Conservation (phyloP, 2,888 invertebrate genomes). For the Chrysolina oricalcia region DNA sequence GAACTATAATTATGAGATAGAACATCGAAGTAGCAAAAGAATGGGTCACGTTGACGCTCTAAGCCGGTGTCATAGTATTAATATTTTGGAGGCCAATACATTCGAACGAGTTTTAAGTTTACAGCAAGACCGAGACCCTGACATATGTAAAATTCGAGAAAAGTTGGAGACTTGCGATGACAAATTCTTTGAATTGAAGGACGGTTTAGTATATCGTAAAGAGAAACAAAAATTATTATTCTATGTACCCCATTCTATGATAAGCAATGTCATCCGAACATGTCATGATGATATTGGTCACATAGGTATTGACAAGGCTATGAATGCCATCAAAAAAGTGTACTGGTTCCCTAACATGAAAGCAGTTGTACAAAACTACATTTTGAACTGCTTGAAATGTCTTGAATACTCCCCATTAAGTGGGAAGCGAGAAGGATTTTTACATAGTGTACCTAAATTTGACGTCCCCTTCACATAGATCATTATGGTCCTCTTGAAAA, state of each 20-base stretch:
- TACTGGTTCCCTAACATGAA: slow-evolving; percentile 29
- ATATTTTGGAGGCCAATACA: slow-evolving; percentile 51
- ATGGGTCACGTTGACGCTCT: too few relatives aligned
- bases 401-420: not conserved
- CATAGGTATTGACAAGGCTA: slow-evolving; percentile 31
- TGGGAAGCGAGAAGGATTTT: not conserved
- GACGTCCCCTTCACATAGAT: slow-evolving; percentile 8
- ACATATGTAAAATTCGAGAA: slow-evolving; percentile 34
- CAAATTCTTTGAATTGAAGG: slow-evolving; percentile 32
- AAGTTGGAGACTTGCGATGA: slow-evolving; percentile 16
- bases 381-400: slow-evolving; percentile 33
- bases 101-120: slow-evolving; percentile 56
- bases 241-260: slow-evolving; percentile 37
- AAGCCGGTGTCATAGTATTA: slow-evolving; percentile 53
- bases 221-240: slow-evolving; percentile 34
- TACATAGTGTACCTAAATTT: slow-evolving; percentile 15
- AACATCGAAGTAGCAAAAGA: too few relatives aligned
- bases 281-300: too few relatives aligned
- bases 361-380: too few relatives aligned
- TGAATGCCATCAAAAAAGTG: not conserved
- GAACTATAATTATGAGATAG: too few relatives aligned
- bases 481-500: slow-evolving; percentile 31
- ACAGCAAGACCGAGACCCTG: too few relatives aligned
- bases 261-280: slow-evolving; percentile 28
- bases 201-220: slow-evolving; percentile 35